Evolutionary conservation across 2,888 invertebrate species (phyloP), one percentile per base, ranked within the genome.

Genomic region (Ophion obscuratus): DNA sequence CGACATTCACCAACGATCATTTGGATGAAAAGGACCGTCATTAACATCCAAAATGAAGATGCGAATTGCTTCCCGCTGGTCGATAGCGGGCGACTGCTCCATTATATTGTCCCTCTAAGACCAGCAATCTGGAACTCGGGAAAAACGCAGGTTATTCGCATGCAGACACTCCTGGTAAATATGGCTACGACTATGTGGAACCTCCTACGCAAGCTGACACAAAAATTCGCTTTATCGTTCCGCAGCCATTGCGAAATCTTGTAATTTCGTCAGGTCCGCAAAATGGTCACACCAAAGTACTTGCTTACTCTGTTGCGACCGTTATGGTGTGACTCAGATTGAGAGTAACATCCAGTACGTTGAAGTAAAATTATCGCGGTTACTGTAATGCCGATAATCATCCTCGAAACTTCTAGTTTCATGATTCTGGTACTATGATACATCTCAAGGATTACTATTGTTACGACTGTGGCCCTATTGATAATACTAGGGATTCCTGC

Each of bases 41-140:
- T 53, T 53, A 53, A 53, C 53, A 53, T 53, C 53, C 53, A 53
- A 53, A 53, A 53, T 53, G 53, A 53, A 53, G 53, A 53, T 53
- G 53, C 17, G 53, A 17, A 53, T 53, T 17, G 53, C 53, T 53
- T 17, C 53, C 17, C 53, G 17, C 53, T 53, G 53, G 53, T 53
- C 53, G 53, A 53, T 53, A 53, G 17, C 53, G 17, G 14, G 5
- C 53, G 4, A 2, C 53, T 17, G 53, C 70, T 24, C 75, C 24
- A 81, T 67, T 70, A 67, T 17, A 11, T 40, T 59, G 24, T 68
- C 73, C 59, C 77, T 31, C 84, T 53, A 53, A 17, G 53, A 53
- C 53, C 53, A 17, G 53, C 53, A 53, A 53, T 53, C 53, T 53
- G 40, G 9, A 7, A 40, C 40, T 9, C 9, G 6, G 53, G 17